A percentile compares a stretch with the other conserved stretches of the same genome.
Evolutionary conservation across 2,888 invertebrate genomes (phyloP).

Genomic region (Spicauda simplicius): DNA sequence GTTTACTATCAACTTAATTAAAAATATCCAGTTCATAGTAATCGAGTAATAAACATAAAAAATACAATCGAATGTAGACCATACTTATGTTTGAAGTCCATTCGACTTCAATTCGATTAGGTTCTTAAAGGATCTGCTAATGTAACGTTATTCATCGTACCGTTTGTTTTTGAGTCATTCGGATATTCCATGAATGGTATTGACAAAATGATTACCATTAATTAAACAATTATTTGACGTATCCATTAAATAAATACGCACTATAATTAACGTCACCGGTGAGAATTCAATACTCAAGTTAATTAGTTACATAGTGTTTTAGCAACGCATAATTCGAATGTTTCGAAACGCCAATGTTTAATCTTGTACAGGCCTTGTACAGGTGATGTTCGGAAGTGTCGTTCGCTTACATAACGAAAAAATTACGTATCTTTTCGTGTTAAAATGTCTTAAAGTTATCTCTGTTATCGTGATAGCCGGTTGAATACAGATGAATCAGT

Average conservation of each 20-base stretch:
- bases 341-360: not conserved
- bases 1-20: no score
- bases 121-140: no score
- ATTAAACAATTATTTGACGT: not conserved
- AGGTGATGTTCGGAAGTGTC: not conserved
- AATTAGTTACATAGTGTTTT: conserved; percentile 13
- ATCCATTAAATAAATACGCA: conserved; percentile 10
- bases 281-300: conserved; percentile 12
- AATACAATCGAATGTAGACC: no score
- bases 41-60: no score
- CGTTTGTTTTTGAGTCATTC: not conserved
- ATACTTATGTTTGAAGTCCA: no score
- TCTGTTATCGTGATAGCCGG: conserved; percentile 45
- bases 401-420: not conserved
- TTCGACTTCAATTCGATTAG: no score
- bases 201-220: conserved; percentile 3
- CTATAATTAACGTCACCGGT: conserved; percentile 5
- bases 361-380: not conserved
- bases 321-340: not conserved
- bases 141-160: no score
- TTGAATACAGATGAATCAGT: conserved; percentile 65
- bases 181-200: not conserved
- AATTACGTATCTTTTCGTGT: conserved; percentile 3
- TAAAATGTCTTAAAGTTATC: conserved; percentile 11
- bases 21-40: no score